These are phyloP conservation scores for Epinephelus cyanopodus DNA, from an alignment of 2,113 vertebrate species.

Conservation along the genomic window DNA sequence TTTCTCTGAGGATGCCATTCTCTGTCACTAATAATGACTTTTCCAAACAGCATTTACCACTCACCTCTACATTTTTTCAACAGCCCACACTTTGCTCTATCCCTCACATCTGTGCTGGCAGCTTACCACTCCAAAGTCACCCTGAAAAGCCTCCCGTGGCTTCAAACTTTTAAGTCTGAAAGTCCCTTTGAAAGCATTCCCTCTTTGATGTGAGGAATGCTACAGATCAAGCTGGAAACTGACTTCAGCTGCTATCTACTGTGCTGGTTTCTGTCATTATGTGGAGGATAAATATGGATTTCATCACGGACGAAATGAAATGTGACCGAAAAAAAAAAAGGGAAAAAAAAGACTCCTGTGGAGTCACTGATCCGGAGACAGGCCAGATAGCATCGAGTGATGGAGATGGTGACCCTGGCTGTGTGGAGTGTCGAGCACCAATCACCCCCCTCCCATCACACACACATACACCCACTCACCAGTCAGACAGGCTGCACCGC, in stretches of 20 bases:
- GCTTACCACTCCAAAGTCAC: slow-evolving; percentile 18
- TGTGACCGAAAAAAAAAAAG: slow-evolving; percentile 10
- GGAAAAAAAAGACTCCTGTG: slow-evolving; percentile 21
- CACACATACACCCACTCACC: slow-evolving; percentile 1
- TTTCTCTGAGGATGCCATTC: slow-evolving; percentile 2
- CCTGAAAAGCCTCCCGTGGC: slow-evolving; percentile 27
- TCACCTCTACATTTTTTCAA: not conserved
- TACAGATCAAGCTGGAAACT: slow-evolving; percentile 53
- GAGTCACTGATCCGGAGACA: slow-evolving; percentile 37
- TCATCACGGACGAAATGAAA: slow-evolving; percentile 19
- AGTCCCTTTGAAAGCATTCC: slow-evolving; percentile 42
- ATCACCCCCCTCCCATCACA: not conserved
- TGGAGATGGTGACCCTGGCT: slow-evolving; percentile 29
- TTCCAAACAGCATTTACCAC: slow-evolving; percentile 11
- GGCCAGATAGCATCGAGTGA: slow-evolving; percentile 54
- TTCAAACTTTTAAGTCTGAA: slow-evolving; percentile 42
- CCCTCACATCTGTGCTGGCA: slow-evolving; percentile 17
- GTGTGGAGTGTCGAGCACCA: not conserved
- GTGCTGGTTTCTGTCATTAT: slow-evolving; percentile 28
- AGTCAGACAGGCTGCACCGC: slow-evolving; percentile 27
- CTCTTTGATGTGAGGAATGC: slow-evolving; percentile 63
- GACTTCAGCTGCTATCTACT: slow-evolving; percentile 38
- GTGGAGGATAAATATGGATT: slow-evolving; percentile 52
- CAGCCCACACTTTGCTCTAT: slow-evolving; percentile 5
- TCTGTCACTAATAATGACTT: slow-evolving; percentile 11